These are phyloP conservation scores for Cnemophilus loriae DNA, from an alignment of 2,113 vertebrate genomes.

Conservation along the genomic window DNA sequence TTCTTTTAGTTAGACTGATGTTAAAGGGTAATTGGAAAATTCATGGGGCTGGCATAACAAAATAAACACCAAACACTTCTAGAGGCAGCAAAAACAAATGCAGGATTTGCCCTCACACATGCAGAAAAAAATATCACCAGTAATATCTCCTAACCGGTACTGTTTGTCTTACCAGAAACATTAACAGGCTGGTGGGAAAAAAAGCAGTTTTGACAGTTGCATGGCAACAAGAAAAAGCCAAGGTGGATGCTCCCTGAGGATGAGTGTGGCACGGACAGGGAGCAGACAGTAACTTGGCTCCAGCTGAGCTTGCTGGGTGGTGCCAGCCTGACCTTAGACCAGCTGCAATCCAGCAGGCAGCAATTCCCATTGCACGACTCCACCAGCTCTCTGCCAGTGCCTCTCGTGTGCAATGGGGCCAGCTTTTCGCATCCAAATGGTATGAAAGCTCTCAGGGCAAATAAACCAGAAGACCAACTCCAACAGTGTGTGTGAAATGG, in stretches of 20 bases:
- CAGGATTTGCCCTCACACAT: not conserved
- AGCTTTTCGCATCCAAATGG: not conserved
- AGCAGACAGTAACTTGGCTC: not conserved
- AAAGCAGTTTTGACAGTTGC: not conserved
- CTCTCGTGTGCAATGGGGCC: not conserved
- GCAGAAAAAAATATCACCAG: not conserved
- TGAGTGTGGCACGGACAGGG: not conserved
- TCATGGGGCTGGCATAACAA: not conserved
- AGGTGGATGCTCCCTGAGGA: not conserved
- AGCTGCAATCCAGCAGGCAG: not conserved
- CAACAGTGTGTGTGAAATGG: not conserved
- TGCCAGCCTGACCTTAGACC: not conserved
- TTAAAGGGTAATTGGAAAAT: not conserved
- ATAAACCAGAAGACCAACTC: not conserved
- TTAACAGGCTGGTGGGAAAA: not conserved
- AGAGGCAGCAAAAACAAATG: not conserved
- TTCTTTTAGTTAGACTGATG: not conserved
- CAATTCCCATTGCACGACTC: rapidly evolving
- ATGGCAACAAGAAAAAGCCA: not conserved
- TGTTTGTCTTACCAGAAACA: not conserved
- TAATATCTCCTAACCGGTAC: not conserved
- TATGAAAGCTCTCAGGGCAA: not conserved
- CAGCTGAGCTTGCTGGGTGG: not conserved
- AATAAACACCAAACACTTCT: not conserved
- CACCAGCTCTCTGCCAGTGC: not conserved